These are phyloP conservation scores for Scopus umbretta DNA, from an alignment of 2,113 vertebrate species.

Conservation along the genomic window DNA sequence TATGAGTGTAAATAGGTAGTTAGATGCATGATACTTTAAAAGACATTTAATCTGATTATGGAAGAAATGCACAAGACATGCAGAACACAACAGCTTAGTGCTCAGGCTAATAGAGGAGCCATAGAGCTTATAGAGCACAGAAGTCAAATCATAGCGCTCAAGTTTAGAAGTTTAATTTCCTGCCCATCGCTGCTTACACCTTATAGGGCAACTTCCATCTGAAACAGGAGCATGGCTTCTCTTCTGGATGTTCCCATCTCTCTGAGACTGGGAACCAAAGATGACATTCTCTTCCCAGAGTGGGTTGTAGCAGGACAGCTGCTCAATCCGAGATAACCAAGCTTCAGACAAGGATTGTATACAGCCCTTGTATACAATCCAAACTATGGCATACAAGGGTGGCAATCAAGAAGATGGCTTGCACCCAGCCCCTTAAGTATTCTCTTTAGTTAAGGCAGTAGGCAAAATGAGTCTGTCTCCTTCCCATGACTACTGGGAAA, in stretches of 20 bases:
- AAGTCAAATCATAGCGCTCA: neutral
- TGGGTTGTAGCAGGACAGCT: neutral
- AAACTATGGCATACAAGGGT: neutral
- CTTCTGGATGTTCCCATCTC: neutral
- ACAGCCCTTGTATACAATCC: neutral
- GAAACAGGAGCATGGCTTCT: neutral
- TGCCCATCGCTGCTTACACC: neutral
- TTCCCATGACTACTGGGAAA: neutral
- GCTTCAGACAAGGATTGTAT: neutral
- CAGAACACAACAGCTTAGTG: neutral
- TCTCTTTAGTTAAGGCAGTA: neutral
- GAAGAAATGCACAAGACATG: neutral
- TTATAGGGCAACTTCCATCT: neutral
- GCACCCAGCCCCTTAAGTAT: neutral
- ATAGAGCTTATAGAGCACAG: neutral
- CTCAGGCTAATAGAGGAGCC: neutral
- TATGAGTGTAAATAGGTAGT: neutral
- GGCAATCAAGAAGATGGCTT: neutral
- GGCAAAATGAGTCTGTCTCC: neutral
- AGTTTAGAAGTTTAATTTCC: neutral
- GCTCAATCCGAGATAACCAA: neutral
- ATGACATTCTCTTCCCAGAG: neutral
- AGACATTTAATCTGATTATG: neutral
- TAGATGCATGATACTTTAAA: neutral
- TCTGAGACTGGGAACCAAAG: neutral